Evolutionary conservation across 2,797 vertebrate species (phyloP), one percentile per base, ranked within the genome.

Genomic region (Squalus acanthias): DNA sequence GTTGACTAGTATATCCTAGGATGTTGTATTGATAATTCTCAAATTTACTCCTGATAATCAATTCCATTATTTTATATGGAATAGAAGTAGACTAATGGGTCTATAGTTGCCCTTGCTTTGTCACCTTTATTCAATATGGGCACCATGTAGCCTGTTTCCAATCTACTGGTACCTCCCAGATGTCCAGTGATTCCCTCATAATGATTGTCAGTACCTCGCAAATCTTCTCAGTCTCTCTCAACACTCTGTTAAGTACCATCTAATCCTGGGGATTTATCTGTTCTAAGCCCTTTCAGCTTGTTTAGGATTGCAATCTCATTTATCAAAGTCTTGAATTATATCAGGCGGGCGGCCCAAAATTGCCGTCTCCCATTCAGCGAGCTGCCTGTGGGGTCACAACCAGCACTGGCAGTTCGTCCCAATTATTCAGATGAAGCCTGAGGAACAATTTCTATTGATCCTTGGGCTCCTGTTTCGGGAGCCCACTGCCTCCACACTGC

Each of bases 241-340:
- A 92, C 33, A 60, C 87, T 15, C 12, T 60, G 26, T 26, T 89
- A 89, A 89, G 50, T 6, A 33, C 12, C 88, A 91, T n/a, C 57
- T 60, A 63, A 91, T 10, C 12, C 13, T 91, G 88, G 26, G 39
- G 60, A 91, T 63, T 91, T 63, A 63, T 91, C 88, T 60, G 12
- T 33, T 91, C 26, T 33, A 63, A 91, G 60, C 57, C 0, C 3
- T 91, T 91, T 76, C 29, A 29, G 53, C 53, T 57, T 57, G 10
- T 89, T 89, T 89, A 89, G 87, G 24, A 33, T 82, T 89, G 53
- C 87, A 89, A 57, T 60, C 53, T 89, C 87, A 89, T 89, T 89
- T 89, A 60, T 60, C 26, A 57, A 89, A 60, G 53, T 26, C 50
- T 26, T 26, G 50, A 24, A 29, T 57, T 60, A 33, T 26, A 12